Evolutionary conservation across 2,888 invertebrate genomes (phyloP).

Genomic region (Eristalis pertinax): DNA sequence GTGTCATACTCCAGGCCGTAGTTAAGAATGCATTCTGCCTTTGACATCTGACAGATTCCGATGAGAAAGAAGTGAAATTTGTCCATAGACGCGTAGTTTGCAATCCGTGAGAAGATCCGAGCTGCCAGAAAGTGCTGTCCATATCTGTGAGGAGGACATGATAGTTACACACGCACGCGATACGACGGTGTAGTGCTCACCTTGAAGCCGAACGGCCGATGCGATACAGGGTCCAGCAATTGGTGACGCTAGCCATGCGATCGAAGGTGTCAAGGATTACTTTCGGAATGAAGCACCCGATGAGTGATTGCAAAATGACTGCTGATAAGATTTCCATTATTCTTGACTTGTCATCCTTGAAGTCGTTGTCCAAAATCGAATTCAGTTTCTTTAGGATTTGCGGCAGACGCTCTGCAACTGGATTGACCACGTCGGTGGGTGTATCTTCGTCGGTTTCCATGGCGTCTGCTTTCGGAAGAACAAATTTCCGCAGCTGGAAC

Average conservation of each 20-base stretch:
- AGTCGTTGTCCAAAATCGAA: slow-evolving; percentile 76
- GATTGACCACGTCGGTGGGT: slow-evolving; percentile 57
- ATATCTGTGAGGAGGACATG: slow-evolving; percentile 82
- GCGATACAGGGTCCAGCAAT: slow-evolving; percentile 93
- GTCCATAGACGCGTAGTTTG: slow-evolving; percentile 90
- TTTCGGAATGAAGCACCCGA: slow-evolving; percentile 86
- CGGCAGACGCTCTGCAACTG: slow-evolving; percentile 76
- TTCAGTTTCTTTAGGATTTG: slow-evolving; percentile 79
- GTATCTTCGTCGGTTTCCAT: slow-evolving; percentile 76
- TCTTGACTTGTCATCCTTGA: slow-evolving; percentile 81
- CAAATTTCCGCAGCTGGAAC: slow-evolving; percentile 79
- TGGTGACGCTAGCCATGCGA: slow-evolving; percentile 83
- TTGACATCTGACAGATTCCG: slow-evolving; percentile 89
- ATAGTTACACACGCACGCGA: neutral
- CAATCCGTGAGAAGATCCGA: slow-evolving; percentile 84
- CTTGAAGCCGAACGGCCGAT: slow-evolving; percentile 93
- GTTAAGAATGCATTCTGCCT: slow-evolving; percentile 87
- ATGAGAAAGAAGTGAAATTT: slow-evolving; percentile 94
- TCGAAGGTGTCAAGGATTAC: slow-evolving; percentile 84
- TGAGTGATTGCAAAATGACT: slow-evolving; percentile 90
- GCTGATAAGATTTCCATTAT: slow-evolving; percentile 90
- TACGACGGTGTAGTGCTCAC: slow-evolving; percentile 73
- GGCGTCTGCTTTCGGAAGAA: slow-evolving; percentile 69
- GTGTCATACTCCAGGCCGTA: slow-evolving; percentile 82
- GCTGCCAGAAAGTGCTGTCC: slow-evolving; percentile 90